Conservation (phyloP, 2,888 invertebrate species). For the Pyrochroa serraticornis region DNA sequence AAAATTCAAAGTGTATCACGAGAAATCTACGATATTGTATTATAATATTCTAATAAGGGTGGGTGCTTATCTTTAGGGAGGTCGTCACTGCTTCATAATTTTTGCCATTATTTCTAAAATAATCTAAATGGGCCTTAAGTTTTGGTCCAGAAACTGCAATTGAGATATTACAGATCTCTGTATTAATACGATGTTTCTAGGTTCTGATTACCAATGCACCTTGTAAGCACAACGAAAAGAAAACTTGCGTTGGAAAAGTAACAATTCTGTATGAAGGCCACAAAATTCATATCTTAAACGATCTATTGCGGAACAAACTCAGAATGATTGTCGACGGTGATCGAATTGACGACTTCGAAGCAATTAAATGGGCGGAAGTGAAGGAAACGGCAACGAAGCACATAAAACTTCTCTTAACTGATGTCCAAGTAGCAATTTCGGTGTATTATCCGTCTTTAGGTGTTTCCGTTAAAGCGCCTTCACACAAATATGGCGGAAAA, state of each 20-base stretch:
- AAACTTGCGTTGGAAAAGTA: constrained; percentile 71
- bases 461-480: constrained; percentile 69
- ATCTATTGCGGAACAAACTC: constrained; percentile 43
- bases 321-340: constrained; percentile 61
- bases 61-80: too few species aligned
- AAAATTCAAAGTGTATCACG: too few species aligned
- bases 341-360: constrained; percentile 47
- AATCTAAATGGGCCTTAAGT: too few species aligned
- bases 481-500: constrained; percentile 71
- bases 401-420: constrained; percentile 66
- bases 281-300: constrained; percentile 54
- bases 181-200: constrained; percentile 50
- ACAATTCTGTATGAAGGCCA: constrained; percentile 71
- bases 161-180: too few species aligned
- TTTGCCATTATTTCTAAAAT: too few species aligned
- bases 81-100: too few species aligned
- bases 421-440: constrained; percentile 72
- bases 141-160: not conserved
- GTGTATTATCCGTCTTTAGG: constrained; percentile 59
- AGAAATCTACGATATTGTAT: too few species aligned
- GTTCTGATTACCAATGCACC: constrained; percentile 75
- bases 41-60: too few species aligned
- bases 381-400: constrained; percentile 66
- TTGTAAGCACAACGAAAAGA: constrained; percentile 64
- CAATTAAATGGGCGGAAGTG: constrained; percentile 68